A percentile compares a stretch with the other conserved stretches of the same genome.
Conservation (phyloP, 2,888 invertebrate genomes). For the Lasioglossum lativentre region DNA sequence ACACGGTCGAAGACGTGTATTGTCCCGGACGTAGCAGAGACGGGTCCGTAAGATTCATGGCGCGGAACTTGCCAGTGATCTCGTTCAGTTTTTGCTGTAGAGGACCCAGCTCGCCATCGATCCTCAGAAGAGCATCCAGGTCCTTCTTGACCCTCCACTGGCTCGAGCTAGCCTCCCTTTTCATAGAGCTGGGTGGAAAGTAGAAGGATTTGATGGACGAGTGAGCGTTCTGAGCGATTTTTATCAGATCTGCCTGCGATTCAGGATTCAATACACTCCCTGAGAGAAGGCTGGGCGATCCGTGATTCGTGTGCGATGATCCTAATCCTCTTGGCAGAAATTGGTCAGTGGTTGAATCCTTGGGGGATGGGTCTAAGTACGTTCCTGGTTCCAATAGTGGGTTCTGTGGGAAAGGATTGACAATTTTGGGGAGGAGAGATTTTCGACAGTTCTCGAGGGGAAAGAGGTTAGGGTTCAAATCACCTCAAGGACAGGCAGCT, state of each 20-base stretch:
- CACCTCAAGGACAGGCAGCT: conserved; percentile 36
- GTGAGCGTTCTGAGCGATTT: conserved; percentile 68
- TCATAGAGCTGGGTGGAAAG: conserved; percentile 63
- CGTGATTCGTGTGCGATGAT: not conserved
- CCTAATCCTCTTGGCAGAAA: not conserved
- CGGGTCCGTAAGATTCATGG: conserved; percentile 61
- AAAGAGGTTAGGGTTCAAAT: not conserved
- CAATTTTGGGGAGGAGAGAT: not conserved
- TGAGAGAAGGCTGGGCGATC: not conserved
- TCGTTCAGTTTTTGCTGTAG: conserved; percentile 70
- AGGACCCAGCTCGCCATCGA: conserved; percentile 72
- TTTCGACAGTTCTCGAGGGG: too few species aligned
- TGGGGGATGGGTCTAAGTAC: not conserved
- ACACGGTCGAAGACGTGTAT: conserved; percentile 28
- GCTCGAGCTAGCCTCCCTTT: conserved; percentile 12
- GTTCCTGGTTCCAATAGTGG: not conserved
- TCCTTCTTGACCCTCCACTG: conserved; percentile 56
- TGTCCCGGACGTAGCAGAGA: not conserved
- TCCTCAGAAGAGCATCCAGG: conserved; percentile 64
- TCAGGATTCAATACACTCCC: not conserved
- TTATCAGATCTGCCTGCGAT: conserved; percentile 53
- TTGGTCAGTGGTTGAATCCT: not conserved
- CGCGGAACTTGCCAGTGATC: conserved; percentile 67
- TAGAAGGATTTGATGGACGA: conserved; percentile 72
- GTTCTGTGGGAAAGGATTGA: not conserved